A percentile compares a stretch with the other conserved stretches of the same genome.
phyloP scores from a whole-genome alignment of 2,888 invertebrate species.

The Aporophyla lueneburgensis region DNA sequence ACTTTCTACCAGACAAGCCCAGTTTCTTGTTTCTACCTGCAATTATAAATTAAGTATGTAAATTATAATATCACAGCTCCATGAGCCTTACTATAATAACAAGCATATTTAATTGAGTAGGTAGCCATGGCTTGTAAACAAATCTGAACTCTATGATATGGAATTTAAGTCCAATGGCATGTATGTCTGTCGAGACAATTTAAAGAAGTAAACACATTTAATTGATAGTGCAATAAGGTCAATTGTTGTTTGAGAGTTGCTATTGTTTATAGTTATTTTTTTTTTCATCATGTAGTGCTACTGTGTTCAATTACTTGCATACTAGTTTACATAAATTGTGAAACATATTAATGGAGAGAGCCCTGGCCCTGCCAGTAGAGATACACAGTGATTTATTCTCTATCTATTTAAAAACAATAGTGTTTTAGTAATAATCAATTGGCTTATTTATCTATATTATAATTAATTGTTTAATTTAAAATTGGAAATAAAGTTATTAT shows the following conservation, averaged over 20 bases:
- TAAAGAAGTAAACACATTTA: not conserved
- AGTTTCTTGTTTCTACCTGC: constrained; percentile 98
- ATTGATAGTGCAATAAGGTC: constrained; percentile 3
- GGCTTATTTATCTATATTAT: too few relatives aligned
- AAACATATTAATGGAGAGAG: too few relatives aligned
- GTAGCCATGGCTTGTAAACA: not conserved
- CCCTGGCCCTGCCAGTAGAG: too few relatives aligned
- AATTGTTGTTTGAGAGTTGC: constrained; percentile 16
- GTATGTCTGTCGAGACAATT: not conserved
- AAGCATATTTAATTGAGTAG: not conserved
- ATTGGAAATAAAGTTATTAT: too few relatives aligned
- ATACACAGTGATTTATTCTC: too few relatives aligned
- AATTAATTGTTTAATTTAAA: too few relatives aligned
- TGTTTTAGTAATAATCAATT: too few relatives aligned
- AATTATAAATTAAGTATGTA: constrained; percentile 43
- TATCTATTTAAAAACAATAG: too few relatives aligned
- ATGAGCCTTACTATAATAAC: not conserved
- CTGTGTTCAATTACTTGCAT: not conserved
- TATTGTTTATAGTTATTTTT: constrained; percentile 14
- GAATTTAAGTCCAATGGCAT: constrained; percentile 12
- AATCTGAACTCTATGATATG: constrained; percentile 1
- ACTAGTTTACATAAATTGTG: too few relatives aligned
- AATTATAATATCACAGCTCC: not conserved
- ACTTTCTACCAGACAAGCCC: constrained; percentile 98
- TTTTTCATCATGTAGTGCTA: constrained; percentile 11